Conservation (phyloP, 2,797 vertebrate genomes). For the Hipposideros larvatus region DNA sequence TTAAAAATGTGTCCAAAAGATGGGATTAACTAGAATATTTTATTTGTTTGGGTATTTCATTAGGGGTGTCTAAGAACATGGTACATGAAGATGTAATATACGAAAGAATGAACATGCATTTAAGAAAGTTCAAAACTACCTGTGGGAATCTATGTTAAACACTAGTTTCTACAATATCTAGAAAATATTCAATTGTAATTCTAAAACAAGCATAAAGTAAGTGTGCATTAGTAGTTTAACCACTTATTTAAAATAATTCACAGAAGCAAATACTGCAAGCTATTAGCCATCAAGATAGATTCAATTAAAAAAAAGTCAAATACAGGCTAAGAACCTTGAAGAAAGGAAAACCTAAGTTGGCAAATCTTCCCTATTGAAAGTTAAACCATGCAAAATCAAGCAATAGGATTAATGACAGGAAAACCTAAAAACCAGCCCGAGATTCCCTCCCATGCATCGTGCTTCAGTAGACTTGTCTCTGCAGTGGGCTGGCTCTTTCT, state of each 20-base stretch:
- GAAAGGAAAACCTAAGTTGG: background rate
- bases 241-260: background rate
- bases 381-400: background rate
- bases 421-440: background rate
- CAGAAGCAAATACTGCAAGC: background rate
- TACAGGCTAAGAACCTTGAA: background rate
- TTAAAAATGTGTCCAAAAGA: background rate
- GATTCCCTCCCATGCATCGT: background rate
- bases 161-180: slow-evolving; percentile 9
- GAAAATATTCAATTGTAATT: slow-evolving; percentile 21
- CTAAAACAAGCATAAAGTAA: slow-evolving; percentile 59
- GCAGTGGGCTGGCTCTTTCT: background rate
- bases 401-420: background rate
- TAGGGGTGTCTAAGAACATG: background rate
- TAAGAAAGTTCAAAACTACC: background rate
- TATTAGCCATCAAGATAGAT: background rate
- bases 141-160: background rate
- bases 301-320: background rate
- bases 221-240: background rate
- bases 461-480: background rate
- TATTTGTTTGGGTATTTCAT: slow-evolving; percentile 4
- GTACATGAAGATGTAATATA: background rate
- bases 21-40: background rate
- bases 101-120: background rate
- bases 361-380: background rate